phyloP scores from a whole-genome alignment of 1,140 invertebrate species.

The Chrysomallon squamiferum region DNA sequence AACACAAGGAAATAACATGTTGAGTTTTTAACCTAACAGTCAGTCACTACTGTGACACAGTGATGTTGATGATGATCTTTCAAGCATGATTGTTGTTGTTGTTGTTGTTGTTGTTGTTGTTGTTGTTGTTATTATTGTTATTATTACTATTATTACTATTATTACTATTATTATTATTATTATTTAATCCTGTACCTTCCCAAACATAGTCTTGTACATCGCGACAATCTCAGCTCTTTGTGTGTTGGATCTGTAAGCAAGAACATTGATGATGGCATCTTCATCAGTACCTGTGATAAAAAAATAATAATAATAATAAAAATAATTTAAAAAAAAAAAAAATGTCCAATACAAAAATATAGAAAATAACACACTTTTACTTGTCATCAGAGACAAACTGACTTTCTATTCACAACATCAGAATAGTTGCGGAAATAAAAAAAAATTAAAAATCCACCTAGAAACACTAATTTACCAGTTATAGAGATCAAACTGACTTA shows the following conservation, averaged over 20 bases:
- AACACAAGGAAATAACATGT: too few relatives aligned
- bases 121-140: background rate
- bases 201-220: slow-evolving; percentile 92
- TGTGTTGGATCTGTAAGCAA: slow-evolving; percentile 85
- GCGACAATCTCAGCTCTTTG: slow-evolving; percentile 89
- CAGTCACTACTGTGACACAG: background rate
- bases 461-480: too few relatives aligned
- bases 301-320: background rate
- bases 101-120: background rate
- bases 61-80: background rate
- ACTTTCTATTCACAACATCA: background rate
- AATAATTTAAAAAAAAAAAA: background rate
- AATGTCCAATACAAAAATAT: background rate
- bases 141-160: background rate
- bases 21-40: too few relatives aligned
- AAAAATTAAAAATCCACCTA: too few relatives aligned
- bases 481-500: too few relatives aligned
- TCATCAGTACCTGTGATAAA: slow-evolving; percentile 78
- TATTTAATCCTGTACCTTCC: slow-evolving; percentile 74
- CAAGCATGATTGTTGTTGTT: too few relatives aligned
- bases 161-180: background rate
- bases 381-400: background rate
- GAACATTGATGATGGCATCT: slow-evolving; percentile 87
- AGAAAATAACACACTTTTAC: background rate
- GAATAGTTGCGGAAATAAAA: too few relatives aligned